Conservation (phyloP, 2,113 vertebrate genomes). For the Cavia aperea region DNA sequence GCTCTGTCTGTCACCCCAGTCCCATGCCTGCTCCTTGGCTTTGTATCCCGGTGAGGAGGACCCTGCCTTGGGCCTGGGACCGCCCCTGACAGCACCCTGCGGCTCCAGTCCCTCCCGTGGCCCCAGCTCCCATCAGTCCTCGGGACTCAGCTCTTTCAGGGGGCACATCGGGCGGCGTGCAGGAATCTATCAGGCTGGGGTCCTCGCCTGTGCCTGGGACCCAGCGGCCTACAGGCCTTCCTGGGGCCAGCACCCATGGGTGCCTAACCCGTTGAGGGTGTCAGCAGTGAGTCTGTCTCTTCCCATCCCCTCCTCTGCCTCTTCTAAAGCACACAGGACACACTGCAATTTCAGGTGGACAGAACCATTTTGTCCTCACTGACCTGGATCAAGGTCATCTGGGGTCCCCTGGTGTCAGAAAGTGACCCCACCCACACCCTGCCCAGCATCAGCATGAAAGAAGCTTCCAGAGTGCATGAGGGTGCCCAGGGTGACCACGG, state of each 20-base stretch:
- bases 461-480: conserved; percentile 6
- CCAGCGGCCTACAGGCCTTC: background rate
- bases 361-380: background rate
- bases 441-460: background rate
- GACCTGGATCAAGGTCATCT: background rate
- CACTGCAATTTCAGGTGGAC: background rate
- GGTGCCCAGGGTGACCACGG: background rate
- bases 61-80: background rate
- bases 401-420: background rate
- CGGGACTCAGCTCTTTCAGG: background rate
- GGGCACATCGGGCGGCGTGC: background rate
- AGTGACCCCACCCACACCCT: no score
- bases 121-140: background rate
- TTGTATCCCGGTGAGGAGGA: background rate
- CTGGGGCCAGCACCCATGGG: background rate
- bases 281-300: background rate
- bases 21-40: background rate
- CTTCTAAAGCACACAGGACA: background rate
- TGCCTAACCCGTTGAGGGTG: background rate
- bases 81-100: background rate
- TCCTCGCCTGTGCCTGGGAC: background rate
- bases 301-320: background rate
- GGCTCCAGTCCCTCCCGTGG: no score
- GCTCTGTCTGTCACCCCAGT: background rate
- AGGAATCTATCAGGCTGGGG: background rate